A percentile compares a stretch with the other conserved stretches of the same genome.
Evolutionary conservation across 1,140 invertebrate species (phyloP).

Genomic region (Drosophila pseudoobscura): DNA sequence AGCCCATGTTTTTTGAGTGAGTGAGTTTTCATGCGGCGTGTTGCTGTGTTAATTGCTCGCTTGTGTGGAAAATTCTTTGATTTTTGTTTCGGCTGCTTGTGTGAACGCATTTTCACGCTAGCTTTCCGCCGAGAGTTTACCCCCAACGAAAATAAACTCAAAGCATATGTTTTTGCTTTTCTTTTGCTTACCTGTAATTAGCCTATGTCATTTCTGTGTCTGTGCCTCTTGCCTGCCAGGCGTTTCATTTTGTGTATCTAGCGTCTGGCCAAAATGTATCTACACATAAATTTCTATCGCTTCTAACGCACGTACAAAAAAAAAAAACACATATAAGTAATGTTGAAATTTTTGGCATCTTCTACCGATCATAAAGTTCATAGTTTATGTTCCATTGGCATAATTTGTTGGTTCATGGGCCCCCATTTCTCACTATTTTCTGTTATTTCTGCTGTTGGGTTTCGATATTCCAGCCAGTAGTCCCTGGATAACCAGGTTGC

Average conservation of each 20-base stretch:
- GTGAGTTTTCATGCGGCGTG: slow-evolving; percentile 36
- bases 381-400: slow-evolving; percentile 49
- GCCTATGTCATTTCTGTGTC: slow-evolving; percentile 67
- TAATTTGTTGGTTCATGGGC: slow-evolving; percentile 21
- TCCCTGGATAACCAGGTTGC: slow-evolving; percentile 1
- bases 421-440: slow-evolving; percentile 9
- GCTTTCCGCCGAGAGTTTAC: slow-evolving; percentile 34
- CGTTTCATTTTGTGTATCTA: slow-evolving; percentile 57
- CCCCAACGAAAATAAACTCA: slow-evolving; percentile 70
- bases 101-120: slow-evolving; percentile 75
- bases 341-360: slow-evolving; percentile 57
- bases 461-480: slow-evolving; percentile 21
- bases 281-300: slow-evolving; percentile 46
- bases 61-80: slow-evolving; percentile 81
- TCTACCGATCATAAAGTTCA: slow-evolving; percentile 53
- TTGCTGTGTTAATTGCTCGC: slow-evolving; percentile 76
- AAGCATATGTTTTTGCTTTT: slow-evolving; percentile 27
- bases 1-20: slow-evolving; percentile 38
- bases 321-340: slow-evolving; percentile 32
- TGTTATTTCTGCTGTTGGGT: background rate
- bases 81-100: slow-evolving; percentile 46
- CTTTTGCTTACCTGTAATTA: slow-evolving; percentile 77
- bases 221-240: slow-evolving; percentile 20
- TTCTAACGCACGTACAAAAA: slow-evolving; percentile 1
- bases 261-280: slow-evolving; percentile 56